phyloP scores from a whole-genome alignment of 1,140 invertebrate genomes.

The Leptinotarsa lineolata region DNA sequence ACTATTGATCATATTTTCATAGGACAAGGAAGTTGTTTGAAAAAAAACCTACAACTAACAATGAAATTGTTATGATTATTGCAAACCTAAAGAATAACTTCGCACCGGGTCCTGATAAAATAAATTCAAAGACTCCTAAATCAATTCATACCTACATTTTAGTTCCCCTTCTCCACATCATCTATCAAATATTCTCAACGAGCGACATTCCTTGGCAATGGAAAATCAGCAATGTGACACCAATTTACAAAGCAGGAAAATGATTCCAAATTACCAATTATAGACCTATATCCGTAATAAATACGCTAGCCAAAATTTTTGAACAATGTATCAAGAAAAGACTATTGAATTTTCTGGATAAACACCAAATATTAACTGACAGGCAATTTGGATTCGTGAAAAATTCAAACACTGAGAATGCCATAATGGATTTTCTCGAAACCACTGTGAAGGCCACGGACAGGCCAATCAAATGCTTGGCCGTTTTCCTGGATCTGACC shows the following conservation, averaged over 20 bases:
- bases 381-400: no score
- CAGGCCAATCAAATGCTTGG: no score
- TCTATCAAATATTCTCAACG: conserved; percentile 70
- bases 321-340: no score
- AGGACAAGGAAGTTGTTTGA: no score
- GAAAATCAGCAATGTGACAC: conserved; percentile 12
- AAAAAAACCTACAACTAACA: no score
- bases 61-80: conserved; percentile 73
- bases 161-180: conserved; percentile 66
- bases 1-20: no score
- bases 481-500: no score
- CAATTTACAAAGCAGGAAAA: conserved; percentile 13
- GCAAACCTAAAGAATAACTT: conserved; percentile 64
- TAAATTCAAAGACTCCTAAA: conserved; percentile 75
- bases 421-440: no score
- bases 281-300: conserved; percentile 52
- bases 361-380: no score
- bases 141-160: conserved; percentile 72
- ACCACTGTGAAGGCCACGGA: no score
- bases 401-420: no score
- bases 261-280: conserved; percentile 1
- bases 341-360: no score
- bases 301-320: conserved; percentile 60
- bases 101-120: conserved; percentile 66
- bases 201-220: conserved; percentile 62